These are phyloP conservation scores for Capromys pilorides DNA, from an alignment of 2,797 vertebrate species.

Conservation along the genomic window DNA sequence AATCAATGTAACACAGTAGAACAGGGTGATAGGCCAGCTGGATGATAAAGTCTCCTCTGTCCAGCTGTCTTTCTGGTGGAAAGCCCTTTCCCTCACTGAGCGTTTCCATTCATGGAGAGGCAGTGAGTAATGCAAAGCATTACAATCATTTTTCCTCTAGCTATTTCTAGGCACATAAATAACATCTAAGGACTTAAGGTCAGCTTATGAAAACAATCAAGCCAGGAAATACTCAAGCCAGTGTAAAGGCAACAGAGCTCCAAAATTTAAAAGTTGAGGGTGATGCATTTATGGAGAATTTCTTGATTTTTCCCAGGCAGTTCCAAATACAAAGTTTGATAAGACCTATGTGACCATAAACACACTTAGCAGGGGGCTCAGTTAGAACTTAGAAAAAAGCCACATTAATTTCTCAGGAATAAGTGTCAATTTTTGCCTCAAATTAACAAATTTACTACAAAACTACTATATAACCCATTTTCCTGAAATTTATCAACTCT, in stretches of 20 bases:
- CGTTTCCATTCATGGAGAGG: conserved; percentile 51
- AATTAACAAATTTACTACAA: not conserved
- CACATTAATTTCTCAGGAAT: not conserved
- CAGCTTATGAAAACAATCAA: conserved; percentile 75
- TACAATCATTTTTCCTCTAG: conserved; percentile 72
- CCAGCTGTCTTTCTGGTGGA: conserved; percentile 20
- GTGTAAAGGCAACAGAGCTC: conserved; percentile 52
- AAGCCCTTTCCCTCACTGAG: not conserved
- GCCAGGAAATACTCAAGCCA: conserved; percentile 76
- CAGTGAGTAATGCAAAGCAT: conserved; percentile 68
- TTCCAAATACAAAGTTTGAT: conserved; percentile 45
- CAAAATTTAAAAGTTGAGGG: conserved; percentile 66
- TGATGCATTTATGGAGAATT: conserved; percentile 55
- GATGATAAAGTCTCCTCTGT: not conserved
- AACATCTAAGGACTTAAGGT: conserved; percentile 73
- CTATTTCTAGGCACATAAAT: conserved; percentile 77
- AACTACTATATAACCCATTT: not conserved
- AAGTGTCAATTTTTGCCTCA: not conserved
- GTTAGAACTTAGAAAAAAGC: not conserved
- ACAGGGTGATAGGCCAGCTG: not conserved
- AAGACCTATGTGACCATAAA: not conserved
- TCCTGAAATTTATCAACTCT: conserved; percentile 1
- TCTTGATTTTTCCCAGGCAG: conserved; percentile 69
- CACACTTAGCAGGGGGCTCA: not conserved
- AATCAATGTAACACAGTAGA: not conserved